Evolutionary conservation across 2,888 invertebrate species (phyloP).

Genomic region (Archaeoteleia sp.): DNA sequence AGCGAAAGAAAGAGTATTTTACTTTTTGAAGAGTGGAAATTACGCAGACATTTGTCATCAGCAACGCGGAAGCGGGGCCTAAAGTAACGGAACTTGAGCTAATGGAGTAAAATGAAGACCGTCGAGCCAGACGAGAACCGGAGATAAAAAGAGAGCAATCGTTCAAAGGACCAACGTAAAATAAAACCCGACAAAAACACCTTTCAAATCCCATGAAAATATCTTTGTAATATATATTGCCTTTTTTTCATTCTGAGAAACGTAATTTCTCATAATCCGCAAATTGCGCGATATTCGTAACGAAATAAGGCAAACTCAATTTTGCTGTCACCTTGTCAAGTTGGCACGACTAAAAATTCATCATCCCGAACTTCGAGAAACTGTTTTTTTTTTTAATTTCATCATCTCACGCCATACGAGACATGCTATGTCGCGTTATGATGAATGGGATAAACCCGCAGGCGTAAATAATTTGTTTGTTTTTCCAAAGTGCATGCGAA

Average conservation of each 20-base stretch:
- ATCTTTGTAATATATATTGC: conserved; percentile 28
- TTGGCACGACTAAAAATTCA: not conserved
- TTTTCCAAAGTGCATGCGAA: conserved; percentile 11
- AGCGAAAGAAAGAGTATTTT: conserved; percentile 39
- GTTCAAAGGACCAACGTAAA: conserved; percentile 44
- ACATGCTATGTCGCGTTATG: conserved; percentile 3
- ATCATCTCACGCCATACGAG: not conserved
- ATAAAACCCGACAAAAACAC: conserved; percentile 44
- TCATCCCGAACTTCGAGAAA: not conserved
- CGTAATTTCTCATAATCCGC: no score
- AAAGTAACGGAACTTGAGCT: conserved; percentile 65
- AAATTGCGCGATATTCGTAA: no score
- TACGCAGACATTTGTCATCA: conserved; percentile 67
- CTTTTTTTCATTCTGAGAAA: not conserved
- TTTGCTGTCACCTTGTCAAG: not conserved
- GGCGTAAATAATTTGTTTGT: conserved; percentile 41
- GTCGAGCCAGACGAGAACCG: conserved; percentile 22
- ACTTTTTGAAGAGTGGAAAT: conserved; percentile 56
- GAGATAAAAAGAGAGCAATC: conserved; percentile 50
- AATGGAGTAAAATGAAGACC: conserved; percentile 58
- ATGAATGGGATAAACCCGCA: conserved; percentile 14
- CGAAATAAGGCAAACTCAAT: no score
- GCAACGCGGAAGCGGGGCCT: conserved; percentile 64
- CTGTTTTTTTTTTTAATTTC: not conserved
- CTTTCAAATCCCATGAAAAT: conserved; percentile 42